Conservation (phyloP, 2,113 vertebrate genomes). For the Myxocyprinus asiaticus region DNA sequence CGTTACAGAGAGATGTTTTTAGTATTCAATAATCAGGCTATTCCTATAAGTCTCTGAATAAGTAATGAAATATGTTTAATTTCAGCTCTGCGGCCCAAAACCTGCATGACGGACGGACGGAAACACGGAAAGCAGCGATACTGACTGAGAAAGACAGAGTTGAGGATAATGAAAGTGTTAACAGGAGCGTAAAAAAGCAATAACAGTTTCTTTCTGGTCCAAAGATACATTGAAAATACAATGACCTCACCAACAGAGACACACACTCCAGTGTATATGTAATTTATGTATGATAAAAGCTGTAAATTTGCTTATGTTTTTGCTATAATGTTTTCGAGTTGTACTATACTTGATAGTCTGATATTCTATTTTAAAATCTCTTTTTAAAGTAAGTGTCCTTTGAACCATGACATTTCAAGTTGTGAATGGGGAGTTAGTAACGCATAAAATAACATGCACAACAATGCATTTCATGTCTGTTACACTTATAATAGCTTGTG, state of each 20-base stretch:
- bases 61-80: neutral
- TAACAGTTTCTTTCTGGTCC: neutral
- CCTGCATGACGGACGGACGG: constrained; percentile 87
- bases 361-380: neutral
- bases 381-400: constrained; percentile 40
- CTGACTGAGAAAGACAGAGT: constrained; percentile 59
- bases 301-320: constrained; percentile 34
- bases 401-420: neutral
- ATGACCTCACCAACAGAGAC: neutral
- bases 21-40: too few relatives aligned
- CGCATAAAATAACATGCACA: neutral
- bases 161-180: neutral
- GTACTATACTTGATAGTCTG: constrained; percentile 17
- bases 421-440: neutral
- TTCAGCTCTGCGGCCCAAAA: constrained; percentile 92
- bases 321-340: constrained; percentile 28
- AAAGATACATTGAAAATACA: neutral
- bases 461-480: neutral
- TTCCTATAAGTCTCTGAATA: too few relatives aligned
- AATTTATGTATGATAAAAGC: neutral
- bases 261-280: neutral
- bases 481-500: neutral
- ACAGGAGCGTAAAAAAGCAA: neutral
- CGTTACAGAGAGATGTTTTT: too few relatives aligned
- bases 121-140: constrained; percentile 73